These are phyloP conservation scores for Brienomyrus brachyistius DNA, from an alignment of 2,113 vertebrate genomes.

Conservation along the genomic window DNA sequence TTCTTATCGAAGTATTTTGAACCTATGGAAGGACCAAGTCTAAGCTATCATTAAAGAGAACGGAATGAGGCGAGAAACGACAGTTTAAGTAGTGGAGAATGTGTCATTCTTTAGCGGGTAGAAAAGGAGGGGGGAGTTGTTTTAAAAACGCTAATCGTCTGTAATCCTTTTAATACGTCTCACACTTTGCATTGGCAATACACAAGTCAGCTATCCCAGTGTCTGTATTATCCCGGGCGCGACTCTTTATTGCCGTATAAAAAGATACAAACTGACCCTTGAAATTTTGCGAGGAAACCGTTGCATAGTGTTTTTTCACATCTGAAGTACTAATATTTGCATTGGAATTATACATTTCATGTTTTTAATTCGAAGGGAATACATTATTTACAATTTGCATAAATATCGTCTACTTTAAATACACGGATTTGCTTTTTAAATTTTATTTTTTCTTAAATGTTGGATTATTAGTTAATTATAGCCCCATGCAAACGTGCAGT, in stretches of 20 bases:
- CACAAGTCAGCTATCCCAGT: conserved; percentile 56
- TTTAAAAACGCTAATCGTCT: conserved; percentile 56
- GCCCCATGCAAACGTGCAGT: neutral
- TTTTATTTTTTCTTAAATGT: neutral
- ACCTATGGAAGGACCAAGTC: neutral
- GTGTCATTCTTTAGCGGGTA: conserved; percentile 17
- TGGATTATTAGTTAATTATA: neutral
- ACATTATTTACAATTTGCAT: neutral
- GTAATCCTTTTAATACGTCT: conserved; percentile 68
- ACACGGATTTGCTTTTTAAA: neutral
- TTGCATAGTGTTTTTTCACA: neutral
- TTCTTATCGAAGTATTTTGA: neutral
- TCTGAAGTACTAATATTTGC: neutral
- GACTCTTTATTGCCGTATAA: conserved; percentile 1
- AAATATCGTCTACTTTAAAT: neutral
- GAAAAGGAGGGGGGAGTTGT: conserved; percentile 27
- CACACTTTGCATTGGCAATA: conserved; percentile 56
- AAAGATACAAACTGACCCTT: neutral
- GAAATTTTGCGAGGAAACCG: neutral
- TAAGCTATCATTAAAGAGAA: conserved; percentile 13
- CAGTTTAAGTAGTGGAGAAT: conserved; percentile 20
- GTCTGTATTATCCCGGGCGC: conserved; percentile 41
- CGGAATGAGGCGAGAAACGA: conserved; percentile 19
- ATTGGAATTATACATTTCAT: neutral
- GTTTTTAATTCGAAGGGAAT: neutral